Base-by-base conservation (phyloP, 2,113 vertebrate species). In the Hemicordylus capensis region DNA sequence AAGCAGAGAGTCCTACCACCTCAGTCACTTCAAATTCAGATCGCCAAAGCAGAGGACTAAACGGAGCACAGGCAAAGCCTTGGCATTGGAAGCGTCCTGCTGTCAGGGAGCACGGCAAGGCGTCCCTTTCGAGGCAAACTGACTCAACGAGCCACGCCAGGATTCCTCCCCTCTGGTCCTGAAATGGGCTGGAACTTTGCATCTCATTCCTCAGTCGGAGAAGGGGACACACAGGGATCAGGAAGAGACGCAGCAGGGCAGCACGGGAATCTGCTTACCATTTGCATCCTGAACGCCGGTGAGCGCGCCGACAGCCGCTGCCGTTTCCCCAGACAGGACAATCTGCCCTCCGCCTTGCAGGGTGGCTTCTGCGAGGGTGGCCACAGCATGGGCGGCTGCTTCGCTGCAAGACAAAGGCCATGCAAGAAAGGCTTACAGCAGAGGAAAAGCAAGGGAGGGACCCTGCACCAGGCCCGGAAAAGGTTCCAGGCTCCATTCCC, bases 261-360 rank as follows among this genome's bases (percentile, higher is more conserved):
- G n/a, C 87, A 89, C 87, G 84, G 48, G 90, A 87, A 74, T 78
- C 37, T 44, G 85, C 96, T 96, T 96, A 98, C 97, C 98, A 81
- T 97, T 98, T 93, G 96, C 98, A 90, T 98, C 98, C 91, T 98
- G 98, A 87, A 99, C 98, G 84, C 98, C 98, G 0, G 98, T 98
- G 87, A 99, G 97, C 0, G 98, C 98, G 91, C 98, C 98, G 0
- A 99, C 98, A 0, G 98, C 98, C n/a, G 98, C 98, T 11, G 98
- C 98, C 0, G 98, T 99, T 94, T 99, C 99, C 64, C 98, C 97
- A 1, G 99, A 98, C 80, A 99, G 95, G 83, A 99, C 98, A 8
- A 99, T 99, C 89, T 99, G 99, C 63, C 99, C 99, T 80, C 98
- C 99, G 0, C 98, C 98, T 92, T 99, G 99, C 19, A 99, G 97